Evolutionary conservation across 1,140 invertebrate genomes (phyloP).

Genomic region (Solen grandis): DNA sequence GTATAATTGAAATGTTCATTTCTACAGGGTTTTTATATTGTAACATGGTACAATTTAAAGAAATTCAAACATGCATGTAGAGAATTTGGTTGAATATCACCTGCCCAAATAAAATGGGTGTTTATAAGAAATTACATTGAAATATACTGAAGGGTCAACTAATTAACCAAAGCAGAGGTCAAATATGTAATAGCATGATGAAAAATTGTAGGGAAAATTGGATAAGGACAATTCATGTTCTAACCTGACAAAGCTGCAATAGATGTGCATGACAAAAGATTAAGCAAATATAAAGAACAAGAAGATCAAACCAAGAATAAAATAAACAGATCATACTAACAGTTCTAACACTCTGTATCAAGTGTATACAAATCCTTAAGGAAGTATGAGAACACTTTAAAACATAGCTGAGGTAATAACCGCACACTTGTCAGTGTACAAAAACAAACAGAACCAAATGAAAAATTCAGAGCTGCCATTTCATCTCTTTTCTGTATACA

Average conservation of each 20-base stretch:
- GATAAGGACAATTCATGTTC: not conserved
- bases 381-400: not conserved
- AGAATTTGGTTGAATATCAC: too few species aligned
- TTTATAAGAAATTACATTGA: not conserved
- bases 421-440: too few species aligned
- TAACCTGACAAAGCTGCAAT: constrained; percentile 45
- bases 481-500: too few species aligned
- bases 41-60: too few species aligned
- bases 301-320: not conserved
- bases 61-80: too few species aligned
- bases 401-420: constrained; percentile 3
- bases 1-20: too few species aligned
- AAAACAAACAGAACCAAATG: too few species aligned
- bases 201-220: constrained; percentile 9
- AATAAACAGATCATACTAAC: not conserved
- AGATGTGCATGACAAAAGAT: constrained; percentile 2
- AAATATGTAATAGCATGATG: not conserved
- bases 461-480: too few species aligned
- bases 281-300: not conserved
- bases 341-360: not conserved
- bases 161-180: not conserved
- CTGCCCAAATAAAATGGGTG: too few species aligned
- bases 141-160: not conserved
- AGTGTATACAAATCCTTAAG: not conserved
- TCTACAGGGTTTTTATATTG: too few species aligned